These are phyloP conservation scores for Sebastes wilsoni DNA, from an alignment of 2,797 vertebrate species.

Conservation along the genomic window DNA sequence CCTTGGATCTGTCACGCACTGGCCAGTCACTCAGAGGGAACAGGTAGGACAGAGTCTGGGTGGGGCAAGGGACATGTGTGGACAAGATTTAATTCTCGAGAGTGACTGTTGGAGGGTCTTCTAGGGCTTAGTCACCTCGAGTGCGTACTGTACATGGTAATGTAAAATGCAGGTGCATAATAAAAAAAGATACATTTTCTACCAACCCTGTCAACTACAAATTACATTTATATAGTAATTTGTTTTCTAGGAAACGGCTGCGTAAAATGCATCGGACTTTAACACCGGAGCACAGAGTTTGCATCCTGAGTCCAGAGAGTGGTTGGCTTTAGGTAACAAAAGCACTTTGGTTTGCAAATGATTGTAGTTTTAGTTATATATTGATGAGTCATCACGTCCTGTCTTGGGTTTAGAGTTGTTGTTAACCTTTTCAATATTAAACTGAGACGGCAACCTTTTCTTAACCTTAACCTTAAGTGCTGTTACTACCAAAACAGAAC, in stretches of 20 bases:
- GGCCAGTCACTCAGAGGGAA: constrained; percentile 16
- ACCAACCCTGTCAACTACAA: not conserved
- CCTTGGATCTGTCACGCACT: constrained; percentile 48
- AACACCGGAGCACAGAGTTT: not conserved
- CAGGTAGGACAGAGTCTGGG: not conserved
- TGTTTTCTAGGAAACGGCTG: not conserved
- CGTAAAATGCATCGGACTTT: not conserved
- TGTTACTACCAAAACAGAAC: not conserved
- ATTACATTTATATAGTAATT: not conserved
- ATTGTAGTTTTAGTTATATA: not conserved
- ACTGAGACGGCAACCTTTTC: not conserved
- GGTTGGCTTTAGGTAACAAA: too few species aligned
- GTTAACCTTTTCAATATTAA: not conserved
- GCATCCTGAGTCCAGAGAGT: not conserved
- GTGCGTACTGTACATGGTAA: not conserved
- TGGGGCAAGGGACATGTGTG: not conserved
- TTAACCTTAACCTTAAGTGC: not conserved
- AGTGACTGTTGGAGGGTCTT: not conserved
- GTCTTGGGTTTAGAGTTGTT: not conserved
- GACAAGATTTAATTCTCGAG: not conserved
- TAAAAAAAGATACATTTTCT: not conserved
- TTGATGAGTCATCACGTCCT: not conserved
- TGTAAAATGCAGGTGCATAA: not conserved
- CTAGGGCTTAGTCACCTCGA: too few species aligned
- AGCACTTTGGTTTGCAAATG: not conserved